phyloP scores from a whole-genome alignment of 2,888 invertebrate genomes.

The Drosophila pegasa region DNA sequence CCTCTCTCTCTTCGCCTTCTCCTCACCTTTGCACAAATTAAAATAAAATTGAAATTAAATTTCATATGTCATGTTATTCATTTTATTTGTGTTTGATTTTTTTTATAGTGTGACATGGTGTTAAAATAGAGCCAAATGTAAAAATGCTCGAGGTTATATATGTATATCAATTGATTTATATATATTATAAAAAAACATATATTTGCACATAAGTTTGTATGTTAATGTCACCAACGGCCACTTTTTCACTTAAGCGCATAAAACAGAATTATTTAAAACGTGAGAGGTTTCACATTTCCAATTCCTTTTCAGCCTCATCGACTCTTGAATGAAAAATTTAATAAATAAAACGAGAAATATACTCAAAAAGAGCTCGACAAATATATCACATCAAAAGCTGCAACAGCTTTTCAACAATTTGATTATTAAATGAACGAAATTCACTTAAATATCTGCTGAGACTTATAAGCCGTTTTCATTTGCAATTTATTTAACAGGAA shows the following conservation, averaged over 20 bases:
- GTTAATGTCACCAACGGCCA: not conserved
- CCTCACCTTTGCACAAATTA: constrained; percentile 1
- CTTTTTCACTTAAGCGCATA: constrained; percentile 1
- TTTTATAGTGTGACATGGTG: not conserved
- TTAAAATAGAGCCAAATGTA: not conserved
- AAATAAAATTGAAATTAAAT: constrained; percentile 41
- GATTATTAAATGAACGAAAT: no score
- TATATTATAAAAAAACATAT: not conserved
- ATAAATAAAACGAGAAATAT: not conserved
- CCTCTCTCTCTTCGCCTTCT: not conserved
- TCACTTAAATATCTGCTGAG: no score
- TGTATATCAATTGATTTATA: not conserved
- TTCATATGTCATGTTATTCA: constrained; percentile 33
- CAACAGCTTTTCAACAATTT: not conserved
- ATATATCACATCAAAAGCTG: not conserved
- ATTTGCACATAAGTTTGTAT: not conserved
- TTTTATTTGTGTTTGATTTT: constrained; percentile 2
- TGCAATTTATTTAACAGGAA: no score
- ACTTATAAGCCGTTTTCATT: no score
- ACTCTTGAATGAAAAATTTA: not conserved
- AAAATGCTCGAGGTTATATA: not conserved
- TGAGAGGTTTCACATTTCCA: constrained; percentile 1
- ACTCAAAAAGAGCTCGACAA: not conserved
- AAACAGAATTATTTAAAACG: not conserved
- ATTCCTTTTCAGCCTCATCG: constrained; percentile 1